A percentile compares a stretch with the other conserved stretches of the same genome.
These are phyloP conservation scores for Pachyramphus minor DNA, from an alignment of 2,113 vertebrate species.

Conservation along the genomic window DNA sequence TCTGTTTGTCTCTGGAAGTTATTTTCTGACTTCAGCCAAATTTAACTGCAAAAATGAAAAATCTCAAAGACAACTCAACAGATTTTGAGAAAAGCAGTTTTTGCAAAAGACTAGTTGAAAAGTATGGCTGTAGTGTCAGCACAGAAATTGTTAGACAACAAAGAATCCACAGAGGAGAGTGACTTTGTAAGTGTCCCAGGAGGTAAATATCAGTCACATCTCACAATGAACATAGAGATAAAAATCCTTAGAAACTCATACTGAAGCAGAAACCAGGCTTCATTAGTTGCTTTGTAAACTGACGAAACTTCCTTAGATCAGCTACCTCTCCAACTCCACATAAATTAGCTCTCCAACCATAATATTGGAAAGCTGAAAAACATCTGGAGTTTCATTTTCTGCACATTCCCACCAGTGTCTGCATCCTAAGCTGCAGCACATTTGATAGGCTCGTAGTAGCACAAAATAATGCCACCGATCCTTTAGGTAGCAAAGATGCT, in stretches of 20 bases:
- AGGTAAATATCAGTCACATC: background rate
- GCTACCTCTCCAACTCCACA: background rate
- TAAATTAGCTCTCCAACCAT: background rate
- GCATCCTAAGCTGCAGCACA: background rate
- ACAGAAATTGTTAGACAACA: background rate
- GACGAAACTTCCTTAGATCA: background rate
- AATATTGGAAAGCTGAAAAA: background rate
- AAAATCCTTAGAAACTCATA: background rate
- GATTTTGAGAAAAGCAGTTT: background rate
- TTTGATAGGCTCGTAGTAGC: background rate
- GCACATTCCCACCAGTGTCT: background rate
- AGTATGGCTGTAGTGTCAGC: background rate
- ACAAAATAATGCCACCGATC: background rate
- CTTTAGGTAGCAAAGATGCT: background rate
- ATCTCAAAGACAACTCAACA: background rate
- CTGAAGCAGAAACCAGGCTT: background rate
- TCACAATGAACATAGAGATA: background rate
- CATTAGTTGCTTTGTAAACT: background rate
- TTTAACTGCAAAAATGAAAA: background rate
- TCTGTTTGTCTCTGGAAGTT: background rate
- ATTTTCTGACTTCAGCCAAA: background rate
- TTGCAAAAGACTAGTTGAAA: background rate
- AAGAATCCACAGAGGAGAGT: background rate
- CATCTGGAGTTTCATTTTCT: background rate
- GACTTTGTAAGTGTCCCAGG: background rate